Evolutionary conservation across 2,113 vertebrate genomes (phyloP), one percentile per base, ranked within the genome.

Genomic region (Hippocampus barbouri): DNA sequence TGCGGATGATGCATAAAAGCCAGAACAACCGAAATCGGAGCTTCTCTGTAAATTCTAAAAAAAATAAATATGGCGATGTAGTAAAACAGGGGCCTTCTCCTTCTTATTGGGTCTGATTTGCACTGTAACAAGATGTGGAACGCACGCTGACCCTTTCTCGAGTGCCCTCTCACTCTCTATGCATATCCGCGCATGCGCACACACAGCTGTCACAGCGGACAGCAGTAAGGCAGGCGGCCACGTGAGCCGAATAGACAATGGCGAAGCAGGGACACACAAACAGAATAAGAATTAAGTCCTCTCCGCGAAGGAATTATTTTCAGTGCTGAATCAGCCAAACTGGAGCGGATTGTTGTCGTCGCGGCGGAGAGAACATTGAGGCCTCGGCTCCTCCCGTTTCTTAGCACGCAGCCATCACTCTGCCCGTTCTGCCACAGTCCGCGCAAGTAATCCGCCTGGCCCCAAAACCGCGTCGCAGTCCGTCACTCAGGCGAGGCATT

Each of bases 211-310:
- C 86, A 86, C 78, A 71, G 84, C 68, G 75, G 77, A 82, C 83
- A 84, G 80, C 81, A 72, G 83, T 49, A 80, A 86, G 76, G 80
- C 86, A 78, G 79, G 77, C 64, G 15, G 71, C 83, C 81, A 82
- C 82, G 78, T 86, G 87, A 86, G 72, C 74, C 77, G 86, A 89
- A 88, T 88, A 88, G 74, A 86, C 87, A 88, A 89, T 83, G 76
- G 20, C 25, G 38, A 64, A 64, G 4, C 73, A 81, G 76, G 76
- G 68, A 84, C 84, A 87, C 74, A 43, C 74, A 88, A 81, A 75
- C 85, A 77, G 89, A 88, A 90, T 90, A 79, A 85, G 81, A 90
- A 90, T 91, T 79, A 89, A 86, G 86, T 82, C 79, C 69, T 86
- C 74, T 72, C 86, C 81, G 84, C 87, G 87, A 87, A 87, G 81